Evolutionary conservation across 2,888 invertebrate species (phyloP).

Genomic region (Phymatocera aterrima): DNA sequence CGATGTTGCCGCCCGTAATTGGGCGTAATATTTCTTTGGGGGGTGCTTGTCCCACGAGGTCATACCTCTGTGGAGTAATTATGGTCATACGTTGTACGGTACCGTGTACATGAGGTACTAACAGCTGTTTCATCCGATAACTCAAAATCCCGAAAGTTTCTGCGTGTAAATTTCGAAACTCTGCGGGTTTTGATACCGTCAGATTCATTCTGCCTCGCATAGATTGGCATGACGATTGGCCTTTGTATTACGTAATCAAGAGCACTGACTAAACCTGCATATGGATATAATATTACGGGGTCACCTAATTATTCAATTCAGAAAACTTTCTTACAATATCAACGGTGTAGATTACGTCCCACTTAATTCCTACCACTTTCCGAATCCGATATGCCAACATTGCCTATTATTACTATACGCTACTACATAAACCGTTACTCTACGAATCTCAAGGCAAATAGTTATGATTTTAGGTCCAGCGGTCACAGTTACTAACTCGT

Average conservation of each 20-base stretch:
- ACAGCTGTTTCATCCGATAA: background rate
- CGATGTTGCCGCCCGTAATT: constrained; percentile 38
- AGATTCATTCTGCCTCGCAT: too few species aligned
- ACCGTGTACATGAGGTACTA: background rate
- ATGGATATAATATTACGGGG: background rate
- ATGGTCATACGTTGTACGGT: background rate
- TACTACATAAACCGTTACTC: background rate
- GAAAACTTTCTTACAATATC: background rate
- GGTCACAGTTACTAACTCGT: background rate
- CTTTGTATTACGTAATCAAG: too few species aligned
- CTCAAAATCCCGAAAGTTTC: background rate
- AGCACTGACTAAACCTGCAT: too few species aligned
- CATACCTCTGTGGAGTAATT: constrained; percentile 17
- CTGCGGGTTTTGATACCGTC: too few species aligned
- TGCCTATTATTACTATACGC: constrained; percentile 13
- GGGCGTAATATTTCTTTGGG: constrained; percentile 60
- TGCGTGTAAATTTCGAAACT: background rate
- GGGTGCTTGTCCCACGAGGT: constrained; percentile 51
- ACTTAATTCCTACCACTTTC: background rate
- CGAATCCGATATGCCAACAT: background rate
- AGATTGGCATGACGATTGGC: too few species aligned
- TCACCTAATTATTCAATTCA: background rate
- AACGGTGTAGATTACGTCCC: background rate
- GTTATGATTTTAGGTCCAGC: background rate
- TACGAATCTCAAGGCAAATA: constrained; percentile 20